Conservation (phyloP, 1,140 invertebrate genomes). For the Drosophila sp. region DNA sequence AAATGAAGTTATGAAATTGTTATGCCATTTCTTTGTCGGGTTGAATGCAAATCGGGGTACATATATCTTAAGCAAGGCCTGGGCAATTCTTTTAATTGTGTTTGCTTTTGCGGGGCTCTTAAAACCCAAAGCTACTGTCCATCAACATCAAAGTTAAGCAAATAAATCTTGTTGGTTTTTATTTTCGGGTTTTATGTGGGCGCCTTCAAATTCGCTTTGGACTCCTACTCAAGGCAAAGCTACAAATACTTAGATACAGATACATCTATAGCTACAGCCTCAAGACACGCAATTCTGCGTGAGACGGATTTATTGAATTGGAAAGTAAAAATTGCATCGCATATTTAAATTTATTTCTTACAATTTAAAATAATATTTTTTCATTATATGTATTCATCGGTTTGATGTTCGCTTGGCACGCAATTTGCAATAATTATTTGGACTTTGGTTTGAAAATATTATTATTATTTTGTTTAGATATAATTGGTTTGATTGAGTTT, state of each 20-base stretch:
- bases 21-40: slow-evolving; percentile 45
- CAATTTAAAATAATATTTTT: slow-evolving; percentile 56
- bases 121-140: slow-evolving; percentile 39
- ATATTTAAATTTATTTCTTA: slow-evolving; percentile 71
- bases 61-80: background rate
- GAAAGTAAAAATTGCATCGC: slow-evolving; percentile 75
- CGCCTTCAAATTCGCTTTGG: slow-evolving; percentile 17
- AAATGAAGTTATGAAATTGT: slow-evolving; percentile 44
- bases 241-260: slow-evolving; percentile 37
- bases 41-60: slow-evolving; percentile 3
- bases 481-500: slow-evolving; percentile 46
- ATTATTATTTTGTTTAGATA: slow-evolving; percentile 51
- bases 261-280: slow-evolving; percentile 11
- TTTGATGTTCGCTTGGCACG: slow-evolving; percentile 56
- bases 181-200: slow-evolving; percentile 21
- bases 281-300: slow-evolving; percentile 66
- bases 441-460: slow-evolving; percentile 47
- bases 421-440: slow-evolving; percentile 66
- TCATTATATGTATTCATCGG: slow-evolving; percentile 27
- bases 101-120: slow-evolving; percentile 21
- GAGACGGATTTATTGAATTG: slow-evolving; percentile 74
- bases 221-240: slow-evolving; percentile 26
- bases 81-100: slow-evolving; percentile 35
- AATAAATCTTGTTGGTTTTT: slow-evolving; percentile 43
- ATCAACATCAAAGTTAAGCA: slow-evolving; percentile 39